phyloP scores from a whole-genome alignment of 2,888 invertebrate genomes.

The Hymenopus coronatus region DNA sequence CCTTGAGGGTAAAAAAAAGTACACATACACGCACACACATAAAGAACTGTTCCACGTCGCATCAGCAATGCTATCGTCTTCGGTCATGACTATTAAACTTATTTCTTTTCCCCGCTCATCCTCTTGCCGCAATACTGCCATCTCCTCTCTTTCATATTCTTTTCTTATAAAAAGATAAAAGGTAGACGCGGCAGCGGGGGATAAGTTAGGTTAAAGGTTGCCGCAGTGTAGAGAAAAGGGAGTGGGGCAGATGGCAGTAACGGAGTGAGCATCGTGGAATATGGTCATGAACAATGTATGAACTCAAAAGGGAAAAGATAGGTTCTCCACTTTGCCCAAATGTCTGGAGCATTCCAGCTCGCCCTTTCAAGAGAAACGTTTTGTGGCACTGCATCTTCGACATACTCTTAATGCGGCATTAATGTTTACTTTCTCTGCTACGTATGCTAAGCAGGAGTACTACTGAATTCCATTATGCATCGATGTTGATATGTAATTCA shows the following conservation, averaged over 20 bases:
- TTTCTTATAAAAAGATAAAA: slow-evolving; percentile 31
- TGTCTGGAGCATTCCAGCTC: neutral
- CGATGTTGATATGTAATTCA: no score
- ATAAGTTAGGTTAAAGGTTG: slow-evolving; percentile 19
- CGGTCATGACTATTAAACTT: slow-evolving; percentile 32
- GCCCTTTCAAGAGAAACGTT: neutral
- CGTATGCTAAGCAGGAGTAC: no score
- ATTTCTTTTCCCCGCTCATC: slow-evolving; percentile 19
- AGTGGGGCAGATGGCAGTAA: neutral
- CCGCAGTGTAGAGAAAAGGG: neutral
- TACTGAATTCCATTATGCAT: no score
- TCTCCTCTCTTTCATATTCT: slow-evolving; percentile 24
- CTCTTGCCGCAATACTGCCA: neutral
- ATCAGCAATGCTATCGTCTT: slow-evolving; percentile 19
- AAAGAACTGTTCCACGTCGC: slow-evolving; percentile 12
- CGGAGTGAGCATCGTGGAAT: slow-evolving; percentile 5
- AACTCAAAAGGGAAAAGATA: slow-evolving; percentile 29
- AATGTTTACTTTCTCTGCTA: neutral
- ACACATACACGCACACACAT: neutral
- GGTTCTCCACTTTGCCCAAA: slow-evolving; percentile 29
- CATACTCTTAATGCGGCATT: neutral
- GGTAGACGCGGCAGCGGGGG: neutral
- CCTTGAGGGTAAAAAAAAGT: neutral
- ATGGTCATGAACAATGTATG: slow-evolving; percentile 31
- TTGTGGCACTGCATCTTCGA: neutral